Evolutionary conservation across 1,140 invertebrate genomes (phyloP).

Genomic region (Acromyrmex heyeri): DNA sequence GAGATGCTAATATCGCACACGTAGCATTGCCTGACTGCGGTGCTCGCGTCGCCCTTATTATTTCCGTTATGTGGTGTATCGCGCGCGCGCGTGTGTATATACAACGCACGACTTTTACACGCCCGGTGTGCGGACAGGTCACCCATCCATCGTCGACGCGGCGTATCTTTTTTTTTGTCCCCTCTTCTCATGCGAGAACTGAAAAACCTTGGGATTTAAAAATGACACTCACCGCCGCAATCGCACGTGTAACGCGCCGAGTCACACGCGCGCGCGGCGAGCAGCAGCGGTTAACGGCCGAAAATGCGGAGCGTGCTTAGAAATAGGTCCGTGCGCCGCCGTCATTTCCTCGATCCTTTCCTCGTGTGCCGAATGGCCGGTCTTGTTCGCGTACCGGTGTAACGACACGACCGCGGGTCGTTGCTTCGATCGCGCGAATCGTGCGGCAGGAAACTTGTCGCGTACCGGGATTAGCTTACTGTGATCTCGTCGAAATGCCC

Average conservation of each 20-base stretch:
- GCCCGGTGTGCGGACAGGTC: background rate
- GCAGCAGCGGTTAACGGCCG: slow-evolving; percentile 22
- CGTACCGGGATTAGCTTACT: no score
- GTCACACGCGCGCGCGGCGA: background rate
- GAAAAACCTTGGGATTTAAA: slow-evolving; percentile 51
- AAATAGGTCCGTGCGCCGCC: slow-evolving; percentile 28
- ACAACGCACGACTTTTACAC: background rate
- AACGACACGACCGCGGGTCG: background rate
- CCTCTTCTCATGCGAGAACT: background rate
- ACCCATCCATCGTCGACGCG: background rate
- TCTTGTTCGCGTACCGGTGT: background rate
- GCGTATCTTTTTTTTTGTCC: background rate
- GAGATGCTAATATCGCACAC: slow-evolving; percentile 40
- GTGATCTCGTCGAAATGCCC: background rate
- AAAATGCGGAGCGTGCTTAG: slow-evolving; percentile 9
- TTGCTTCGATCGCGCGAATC: background rate
- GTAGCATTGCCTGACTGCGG: slow-evolving; percentile 18
- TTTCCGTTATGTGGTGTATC: slow-evolving; percentile 29
- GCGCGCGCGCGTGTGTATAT: background rate
- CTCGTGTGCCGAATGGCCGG: background rate
- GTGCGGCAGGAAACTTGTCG: background rate
- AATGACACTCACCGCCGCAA: slow-evolving; percentile 45
- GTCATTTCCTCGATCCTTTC: background rate
- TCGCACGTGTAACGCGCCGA: slow-evolving; percentile 33
- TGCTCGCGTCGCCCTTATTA: slow-evolving; percentile 45